A percentile compares a stretch with the other conserved stretches of the same genome.
These are phyloP conservation scores for Hoplodrina ambigua DNA, from an alignment of 2,888 invertebrate species.

Conservation along the genomic window DNA sequence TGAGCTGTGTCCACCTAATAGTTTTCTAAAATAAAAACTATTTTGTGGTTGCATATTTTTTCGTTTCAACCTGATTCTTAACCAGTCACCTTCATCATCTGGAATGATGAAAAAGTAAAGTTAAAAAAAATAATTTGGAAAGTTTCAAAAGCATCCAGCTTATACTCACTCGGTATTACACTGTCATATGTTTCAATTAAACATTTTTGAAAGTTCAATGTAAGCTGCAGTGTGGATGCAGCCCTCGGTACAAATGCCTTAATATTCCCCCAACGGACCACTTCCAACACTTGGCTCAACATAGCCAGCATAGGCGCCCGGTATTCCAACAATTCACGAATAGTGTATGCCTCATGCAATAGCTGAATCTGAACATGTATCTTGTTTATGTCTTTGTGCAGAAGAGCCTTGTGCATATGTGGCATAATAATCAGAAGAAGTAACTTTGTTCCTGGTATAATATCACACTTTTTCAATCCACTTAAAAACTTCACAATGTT, in stretches of 20 bases:
- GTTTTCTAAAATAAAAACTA: slow-evolving; percentile 80
- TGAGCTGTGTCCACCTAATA: slow-evolving; percentile 79
- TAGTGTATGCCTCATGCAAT: slow-evolving; percentile 70
- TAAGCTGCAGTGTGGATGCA: slow-evolving; percentile 74
- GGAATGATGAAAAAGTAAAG: slow-evolving; percentile 35
- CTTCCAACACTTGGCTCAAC: slow-evolving; percentile 82
- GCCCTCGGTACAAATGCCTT: slow-evolving; percentile 71
- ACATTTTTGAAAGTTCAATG: slow-evolving; percentile 74
- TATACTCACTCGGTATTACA: slow-evolving; percentile 76
- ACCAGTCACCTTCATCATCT: slow-evolving; percentile 84
- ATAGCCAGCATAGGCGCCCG: slow-evolving; percentile 84
- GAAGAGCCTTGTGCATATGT: slow-evolving; percentile 77
- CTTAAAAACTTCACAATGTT: slow-evolving; percentile 79
- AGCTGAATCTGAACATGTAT: slow-evolving; percentile 76
- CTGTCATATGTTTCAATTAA: slow-evolving; percentile 75
- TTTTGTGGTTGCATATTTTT: slow-evolving; percentile 79
- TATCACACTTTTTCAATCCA: slow-evolving; percentile 72
- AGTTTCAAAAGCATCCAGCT: background rate
- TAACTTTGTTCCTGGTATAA: slow-evolving; percentile 76
- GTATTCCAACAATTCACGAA: slow-evolving; percentile 76
- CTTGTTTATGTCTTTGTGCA: slow-evolving; percentile 69
- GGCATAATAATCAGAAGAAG: slow-evolving; percentile 83
- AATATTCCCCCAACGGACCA: slow-evolving; percentile 78
- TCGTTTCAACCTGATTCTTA: slow-evolving; percentile 75
- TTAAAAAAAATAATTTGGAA: background rate